Percentiles rank a stretch among this genome's conserved stretches.
Evolutionary conservation across 2,113 vertebrate species (phyloP).

Genomic region (Seriola aureovittata): DNA sequence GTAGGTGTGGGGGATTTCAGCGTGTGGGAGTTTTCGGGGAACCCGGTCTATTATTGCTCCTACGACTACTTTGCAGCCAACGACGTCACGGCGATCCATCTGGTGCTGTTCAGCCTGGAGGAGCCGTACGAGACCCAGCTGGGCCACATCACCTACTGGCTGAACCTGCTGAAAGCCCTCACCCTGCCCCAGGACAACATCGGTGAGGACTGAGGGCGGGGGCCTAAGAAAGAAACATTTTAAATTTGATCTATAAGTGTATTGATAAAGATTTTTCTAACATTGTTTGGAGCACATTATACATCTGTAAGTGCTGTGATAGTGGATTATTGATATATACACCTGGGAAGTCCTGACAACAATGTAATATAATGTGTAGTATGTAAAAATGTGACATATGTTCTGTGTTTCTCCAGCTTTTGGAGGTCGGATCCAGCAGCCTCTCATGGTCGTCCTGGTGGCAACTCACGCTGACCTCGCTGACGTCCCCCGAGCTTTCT

Average conservation of each 20-base stretch:
- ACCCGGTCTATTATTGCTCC: conserved; percentile 95
- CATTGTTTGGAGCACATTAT: too few relatives aligned
- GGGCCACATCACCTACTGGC: conserved; percentile 97
- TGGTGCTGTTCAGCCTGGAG: conserved; percentile 95
- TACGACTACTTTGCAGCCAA: conserved; percentile 98
- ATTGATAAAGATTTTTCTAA: too few relatives aligned
- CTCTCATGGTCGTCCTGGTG: conserved; percentile 90
- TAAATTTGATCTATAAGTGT: too few relatives aligned
- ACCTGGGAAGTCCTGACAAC: too few relatives aligned
- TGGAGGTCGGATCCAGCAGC: conserved; percentile 91
- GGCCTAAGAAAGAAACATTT: too few relatives aligned
- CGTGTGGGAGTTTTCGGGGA: conserved; percentile 98
- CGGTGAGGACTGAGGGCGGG: conserved; percentile 79
- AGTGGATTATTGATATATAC: too few relatives aligned
- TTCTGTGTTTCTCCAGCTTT: conserved; percentile 84
- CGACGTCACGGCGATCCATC: conserved; percentile 91
- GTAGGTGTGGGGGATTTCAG: conserved; percentile 96
- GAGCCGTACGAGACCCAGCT: conserved; percentile 97
- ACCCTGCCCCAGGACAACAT: conserved; percentile 91
- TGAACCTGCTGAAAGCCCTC: conserved; percentile 94
- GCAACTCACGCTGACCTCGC: conserved; percentile 96
- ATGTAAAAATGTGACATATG: too few relatives aligned
- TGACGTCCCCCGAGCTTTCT: conserved; percentile 91
- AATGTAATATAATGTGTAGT: too few relatives aligned
- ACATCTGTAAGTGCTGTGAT: too few relatives aligned